phyloP scores from a whole-genome alignment of 2,888 invertebrate species.

The Molanna angustata region DNA sequence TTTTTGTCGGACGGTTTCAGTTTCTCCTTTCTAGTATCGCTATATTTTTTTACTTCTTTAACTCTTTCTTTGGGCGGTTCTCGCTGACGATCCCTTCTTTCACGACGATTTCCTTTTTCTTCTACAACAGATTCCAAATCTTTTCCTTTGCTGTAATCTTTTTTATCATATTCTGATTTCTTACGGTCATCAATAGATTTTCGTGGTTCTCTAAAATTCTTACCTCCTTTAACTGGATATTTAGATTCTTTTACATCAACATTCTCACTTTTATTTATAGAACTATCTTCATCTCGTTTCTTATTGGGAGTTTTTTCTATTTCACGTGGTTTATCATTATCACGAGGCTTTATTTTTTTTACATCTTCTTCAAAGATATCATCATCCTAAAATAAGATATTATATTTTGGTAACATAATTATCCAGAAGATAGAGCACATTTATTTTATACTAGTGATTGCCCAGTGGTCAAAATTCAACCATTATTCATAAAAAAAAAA shows the following conservation, averaged over 20 bases:
- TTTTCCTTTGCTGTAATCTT: constrained; percentile 34
- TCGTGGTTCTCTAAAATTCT: constrained; percentile 47
- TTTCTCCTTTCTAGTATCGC: constrained; percentile 51
- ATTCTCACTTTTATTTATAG: constrained; percentile 41
- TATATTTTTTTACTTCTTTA: constrained; percentile 45
- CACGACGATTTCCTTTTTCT: constrained; percentile 44
- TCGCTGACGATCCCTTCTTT: constrained; percentile 47
- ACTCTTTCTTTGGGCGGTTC: constrained; percentile 50
- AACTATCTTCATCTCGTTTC: constrained; percentile 42
- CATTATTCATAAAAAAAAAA: no score
- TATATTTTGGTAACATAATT: no score
- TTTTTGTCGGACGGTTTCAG: constrained; percentile 46
- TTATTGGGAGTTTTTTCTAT: constrained; percentile 38
- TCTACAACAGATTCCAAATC: constrained; percentile 39
- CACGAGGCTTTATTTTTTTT: constrained; percentile 51
- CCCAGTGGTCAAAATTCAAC: no score
- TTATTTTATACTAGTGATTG: no score
- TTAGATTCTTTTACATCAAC: constrained; percentile 48
- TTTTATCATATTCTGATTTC: constrained; percentile 42
- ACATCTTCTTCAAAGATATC: constrained; percentile 47
- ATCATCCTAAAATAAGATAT: constrained; percentile 42
- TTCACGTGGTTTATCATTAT: constrained; percentile 44
- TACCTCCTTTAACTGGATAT: constrained; percentile 46
- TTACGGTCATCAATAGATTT: constrained; percentile 46
- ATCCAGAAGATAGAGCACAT: no score